phyloP scores from a whole-genome alignment of 2,888 invertebrate species.

The Lepidonotus clava region DNA sequence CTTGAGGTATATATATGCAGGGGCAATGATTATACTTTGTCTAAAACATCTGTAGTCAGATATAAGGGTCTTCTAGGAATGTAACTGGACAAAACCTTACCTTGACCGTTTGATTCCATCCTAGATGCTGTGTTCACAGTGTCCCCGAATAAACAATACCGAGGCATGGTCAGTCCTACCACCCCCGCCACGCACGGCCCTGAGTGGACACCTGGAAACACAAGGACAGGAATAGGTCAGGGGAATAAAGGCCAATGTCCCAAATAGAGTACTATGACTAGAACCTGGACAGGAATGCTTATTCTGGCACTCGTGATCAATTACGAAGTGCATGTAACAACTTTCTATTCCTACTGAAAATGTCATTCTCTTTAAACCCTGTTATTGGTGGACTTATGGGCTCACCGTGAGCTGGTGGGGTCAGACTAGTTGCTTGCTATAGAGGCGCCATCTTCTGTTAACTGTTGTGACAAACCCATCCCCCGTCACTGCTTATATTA shows the following conservation, averaged over 20 bases:
- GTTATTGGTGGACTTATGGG: not conserved
- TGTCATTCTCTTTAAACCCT: not conserved
- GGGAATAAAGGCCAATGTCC: not conserved
- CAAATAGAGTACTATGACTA: not conserved
- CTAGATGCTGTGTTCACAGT: conserved; percentile 59
- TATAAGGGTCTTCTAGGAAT: not conserved
- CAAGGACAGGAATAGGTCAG: not conserved
- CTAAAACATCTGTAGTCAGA: not conserved
- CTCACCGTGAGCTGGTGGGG: not conserved
- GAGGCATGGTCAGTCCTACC: conserved; percentile 67
- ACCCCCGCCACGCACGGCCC: conserved; percentile 72
- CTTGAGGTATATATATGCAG: not conserved
- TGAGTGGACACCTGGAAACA: conserved; percentile 68
- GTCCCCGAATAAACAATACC: conserved; percentile 72
- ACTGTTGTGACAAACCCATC: not conserved
- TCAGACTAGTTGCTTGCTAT: not conserved
- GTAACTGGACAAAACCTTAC: not conserved
- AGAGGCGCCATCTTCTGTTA: no score
- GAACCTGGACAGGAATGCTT: not conserved
- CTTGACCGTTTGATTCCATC: conserved; percentile 43
- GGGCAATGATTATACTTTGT: not conserved
- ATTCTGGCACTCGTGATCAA: no score
- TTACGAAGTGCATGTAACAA: not conserved
- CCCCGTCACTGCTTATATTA: not conserved
- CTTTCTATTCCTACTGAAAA: not conserved